Conservation (phyloP, 2,797 vertebrate species). For the Helostoma temminkii region DNA sequence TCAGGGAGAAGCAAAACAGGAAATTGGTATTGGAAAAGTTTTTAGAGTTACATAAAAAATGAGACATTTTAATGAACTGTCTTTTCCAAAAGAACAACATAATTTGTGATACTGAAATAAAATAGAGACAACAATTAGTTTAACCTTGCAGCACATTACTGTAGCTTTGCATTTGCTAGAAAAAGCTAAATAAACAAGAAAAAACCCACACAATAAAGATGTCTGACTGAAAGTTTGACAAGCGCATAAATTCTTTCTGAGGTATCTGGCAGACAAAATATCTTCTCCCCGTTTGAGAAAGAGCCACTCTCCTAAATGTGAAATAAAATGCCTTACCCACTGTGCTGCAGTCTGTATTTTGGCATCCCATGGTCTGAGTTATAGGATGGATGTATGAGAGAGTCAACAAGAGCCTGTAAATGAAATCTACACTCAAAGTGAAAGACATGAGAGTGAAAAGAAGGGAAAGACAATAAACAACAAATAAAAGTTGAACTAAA, state of each 20-base stretch:
- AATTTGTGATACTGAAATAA: slow-evolving; percentile 31
- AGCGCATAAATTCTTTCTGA: slow-evolving; percentile 56
- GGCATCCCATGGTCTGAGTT: slow-evolving; percentile 27
- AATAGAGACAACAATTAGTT: slow-evolving; percentile 41
- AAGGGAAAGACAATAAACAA: slow-evolving; percentile 9
- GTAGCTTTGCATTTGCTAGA: slow-evolving; percentile 15
- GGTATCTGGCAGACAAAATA: slow-evolving; percentile 50
- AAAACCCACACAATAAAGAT: slow-evolving; percentile 8
- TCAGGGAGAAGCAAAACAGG: background rate
- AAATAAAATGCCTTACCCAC: slow-evolving; percentile 53
- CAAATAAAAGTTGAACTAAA: slow-evolving; percentile 22
- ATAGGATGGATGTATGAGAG: slow-evolving; percentile 29
- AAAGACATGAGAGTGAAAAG: background rate
- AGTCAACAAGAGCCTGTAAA: slow-evolving; percentile 25
- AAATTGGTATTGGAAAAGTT: slow-evolving; percentile 14
- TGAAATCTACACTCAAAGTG: slow-evolving; percentile 23
- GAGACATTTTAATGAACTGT: slow-evolving; percentile 20
- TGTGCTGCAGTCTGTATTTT: slow-evolving; percentile 22
- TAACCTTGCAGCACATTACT: slow-evolving; percentile 20
- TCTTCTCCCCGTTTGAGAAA: slow-evolving; percentile 24
- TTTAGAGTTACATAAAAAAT: slow-evolving; percentile 14
- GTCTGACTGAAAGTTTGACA: slow-evolving; percentile 42
- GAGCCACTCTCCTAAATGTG: slow-evolving; percentile 42
- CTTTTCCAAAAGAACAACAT: slow-evolving; percentile 5
- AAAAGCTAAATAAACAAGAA: slow-evolving; percentile 28